Evolutionary conservation across 2,888 invertebrate genomes (phyloP).

Genomic region (Eristalis intricaria): DNA sequence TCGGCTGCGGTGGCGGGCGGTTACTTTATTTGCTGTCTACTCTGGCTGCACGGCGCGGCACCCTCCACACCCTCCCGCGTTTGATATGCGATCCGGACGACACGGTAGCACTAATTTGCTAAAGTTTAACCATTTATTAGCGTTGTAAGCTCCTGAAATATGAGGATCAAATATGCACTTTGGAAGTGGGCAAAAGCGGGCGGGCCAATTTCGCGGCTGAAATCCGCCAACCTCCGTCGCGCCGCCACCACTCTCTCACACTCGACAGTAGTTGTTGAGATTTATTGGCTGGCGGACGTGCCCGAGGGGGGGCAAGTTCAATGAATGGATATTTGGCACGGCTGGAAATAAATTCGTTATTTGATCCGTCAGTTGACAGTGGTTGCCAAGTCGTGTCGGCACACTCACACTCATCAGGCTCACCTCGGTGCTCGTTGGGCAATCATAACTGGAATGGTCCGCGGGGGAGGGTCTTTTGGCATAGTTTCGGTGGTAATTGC

Average conservation of each 20-base stretch:
- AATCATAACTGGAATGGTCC: neutral
- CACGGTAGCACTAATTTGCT: slow-evolving; percentile 69
- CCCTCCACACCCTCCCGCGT: neutral
- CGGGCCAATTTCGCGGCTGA: slow-evolving; percentile 30
- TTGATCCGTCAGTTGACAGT: slow-evolving; percentile 12
- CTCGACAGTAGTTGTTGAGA: slow-evolving; percentile 17
- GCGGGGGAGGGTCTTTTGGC: neutral
- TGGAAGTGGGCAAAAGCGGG: neutral
- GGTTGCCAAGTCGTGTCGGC: neutral
- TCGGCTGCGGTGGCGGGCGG: neutral
- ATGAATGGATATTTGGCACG: neutral
- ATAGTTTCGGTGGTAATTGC: neutral
- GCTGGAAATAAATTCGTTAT: slow-evolving; percentile 15
- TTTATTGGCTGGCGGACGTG: slow-evolving; percentile 14
- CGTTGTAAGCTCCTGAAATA: slow-evolving; percentile 52
- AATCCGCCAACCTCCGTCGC: slow-evolving; percentile 20
- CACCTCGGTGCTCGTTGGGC: neutral
- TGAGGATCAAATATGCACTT: slow-evolving; percentile 59
- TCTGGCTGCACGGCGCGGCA: neutral
- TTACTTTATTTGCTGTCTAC: neutral
- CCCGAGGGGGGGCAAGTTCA: neutral
- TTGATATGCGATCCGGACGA: slow-evolving; percentile 30
- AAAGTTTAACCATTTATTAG: slow-evolving; percentile 66
- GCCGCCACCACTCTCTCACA: neutral
- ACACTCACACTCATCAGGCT: neutral